These are phyloP conservation scores for Antedon mediterranea DNA, from an alignment of 53 echinoderm and acorn worm genomes.

Conservation along the genomic window DNA sequence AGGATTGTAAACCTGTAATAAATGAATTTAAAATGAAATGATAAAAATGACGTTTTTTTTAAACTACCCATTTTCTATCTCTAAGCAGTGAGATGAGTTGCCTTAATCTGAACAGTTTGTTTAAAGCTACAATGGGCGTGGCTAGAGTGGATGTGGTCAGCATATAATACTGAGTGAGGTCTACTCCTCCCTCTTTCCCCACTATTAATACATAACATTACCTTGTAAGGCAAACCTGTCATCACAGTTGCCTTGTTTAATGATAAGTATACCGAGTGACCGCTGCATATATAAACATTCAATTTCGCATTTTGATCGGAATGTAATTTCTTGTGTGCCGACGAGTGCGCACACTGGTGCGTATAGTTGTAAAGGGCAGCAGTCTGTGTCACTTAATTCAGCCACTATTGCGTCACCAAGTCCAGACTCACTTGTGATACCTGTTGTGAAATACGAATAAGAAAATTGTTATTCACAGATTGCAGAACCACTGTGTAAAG, in stretches of 20 bases:
- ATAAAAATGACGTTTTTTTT: no score
- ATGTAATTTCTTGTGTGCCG: neutral
- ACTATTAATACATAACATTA: no score
- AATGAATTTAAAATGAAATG: neutral
- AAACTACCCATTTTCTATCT: no score
- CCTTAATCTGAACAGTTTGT: no score
- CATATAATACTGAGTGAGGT: no score
- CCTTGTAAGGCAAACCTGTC: neutral
- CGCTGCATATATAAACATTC: neutral
- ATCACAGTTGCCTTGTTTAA: neutral
- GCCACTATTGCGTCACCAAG: neutral
- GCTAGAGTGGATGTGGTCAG: no score
- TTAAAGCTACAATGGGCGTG: no score
- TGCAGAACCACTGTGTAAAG: no score
- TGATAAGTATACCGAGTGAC: neutral
- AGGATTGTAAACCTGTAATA: neutral
- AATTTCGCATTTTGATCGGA: neutral
- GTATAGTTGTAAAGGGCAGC: neutral
- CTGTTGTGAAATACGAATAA: no score
- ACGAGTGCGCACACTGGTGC: neutral
- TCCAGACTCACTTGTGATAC: neutral
- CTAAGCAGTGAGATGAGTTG: no score
- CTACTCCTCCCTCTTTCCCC: no score
- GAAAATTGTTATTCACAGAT: no score
- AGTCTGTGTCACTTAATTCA: neutral